Conservation (phyloP, 2,113 vertebrate species). For the Arvicanthis niloticus region DNA sequence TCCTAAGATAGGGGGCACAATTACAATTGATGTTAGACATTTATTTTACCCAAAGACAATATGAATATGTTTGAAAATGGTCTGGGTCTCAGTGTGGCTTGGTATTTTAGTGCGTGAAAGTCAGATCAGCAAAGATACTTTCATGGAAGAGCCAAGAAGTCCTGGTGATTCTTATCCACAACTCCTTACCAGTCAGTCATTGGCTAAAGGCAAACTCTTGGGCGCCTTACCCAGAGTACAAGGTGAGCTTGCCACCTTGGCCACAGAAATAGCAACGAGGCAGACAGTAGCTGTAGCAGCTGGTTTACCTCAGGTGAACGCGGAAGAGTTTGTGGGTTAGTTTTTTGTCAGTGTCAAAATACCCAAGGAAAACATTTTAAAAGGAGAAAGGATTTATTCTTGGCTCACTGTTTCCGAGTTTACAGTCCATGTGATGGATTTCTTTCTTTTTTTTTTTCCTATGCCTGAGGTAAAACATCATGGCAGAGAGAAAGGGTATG, state of each 20-base stretch:
- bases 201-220: neutral
- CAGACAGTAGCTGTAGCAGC: neutral
- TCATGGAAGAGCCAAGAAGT: neutral
- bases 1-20: constrained; percentile 46
- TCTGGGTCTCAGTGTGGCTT: neutral
- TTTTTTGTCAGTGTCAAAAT: neutral
- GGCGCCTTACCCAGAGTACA: neutral
- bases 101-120: neutral
- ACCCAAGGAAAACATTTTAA: neutral
- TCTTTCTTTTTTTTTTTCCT: neutral
- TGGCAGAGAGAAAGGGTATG: neutral
- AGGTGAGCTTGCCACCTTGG: neutral
- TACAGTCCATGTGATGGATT: neutral
- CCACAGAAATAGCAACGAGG: neutral
- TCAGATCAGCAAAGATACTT: neutral
- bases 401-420: neutral
- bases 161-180: neutral
- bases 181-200: neutral
- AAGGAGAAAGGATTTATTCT: neutral
- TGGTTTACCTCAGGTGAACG: neutral
- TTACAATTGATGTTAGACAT: constrained; percentile 56
- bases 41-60: constrained; percentile 48
- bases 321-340: neutral
- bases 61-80: constrained; percentile 40
- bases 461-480: neutral